Evolutionary conservation across 2,888 invertebrate genomes (phyloP), one percentile per base, ranked within the genome.

Genomic region (Anthophora plumipes): DNA sequence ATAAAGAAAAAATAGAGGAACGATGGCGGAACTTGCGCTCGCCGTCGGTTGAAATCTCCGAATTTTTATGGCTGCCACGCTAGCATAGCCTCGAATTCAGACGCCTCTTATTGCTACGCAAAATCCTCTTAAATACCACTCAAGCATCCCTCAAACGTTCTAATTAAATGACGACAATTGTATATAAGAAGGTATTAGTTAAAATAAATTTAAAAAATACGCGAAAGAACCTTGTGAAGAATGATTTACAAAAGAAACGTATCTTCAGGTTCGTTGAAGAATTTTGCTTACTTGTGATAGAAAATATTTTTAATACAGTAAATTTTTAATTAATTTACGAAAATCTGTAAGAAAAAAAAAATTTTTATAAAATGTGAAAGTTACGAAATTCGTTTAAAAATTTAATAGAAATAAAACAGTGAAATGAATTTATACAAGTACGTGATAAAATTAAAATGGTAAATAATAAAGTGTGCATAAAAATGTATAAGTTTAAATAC

Each of bases 21-120:
- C 76, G 43, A 31, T 9, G 14, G 73, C 64, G 73, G 74, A 68
- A 69, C 83, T 80, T 85, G 76, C 85, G 85, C 83, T 78, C 66
- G 72, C 86, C 90, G 91, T 84, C 89, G 91, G 90, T 91, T 91
- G 90, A 91, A 91, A 78, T 91, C 91, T 79, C 90, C 89, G 85
- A 88, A 90, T 89, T 91, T 91, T 91, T 89, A 80, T 80, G 82
- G 77, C 82, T 70, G 72, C 73, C 75, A 52, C 70, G 17, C 9
- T 20, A 48, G 8, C 5, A 25, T 20, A 25, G n/a, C 46, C 12
- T 25, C 57, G 22, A 25, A 1, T 46, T 64, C 12, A 8, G 57
- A 37, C 37, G 9, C 12, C 37, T 5, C n/a, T 8, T 9, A n/a
- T 50, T 22, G 12, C n/a, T 5, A 22, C n/a, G 8, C n/a, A n/a